A percentile compares a stretch with the other conserved stretches of the same genome.
Evolutionary conservation across 2,888 invertebrate genomes (phyloP).

Genomic region (Archaeoteleia sp.): DNA sequence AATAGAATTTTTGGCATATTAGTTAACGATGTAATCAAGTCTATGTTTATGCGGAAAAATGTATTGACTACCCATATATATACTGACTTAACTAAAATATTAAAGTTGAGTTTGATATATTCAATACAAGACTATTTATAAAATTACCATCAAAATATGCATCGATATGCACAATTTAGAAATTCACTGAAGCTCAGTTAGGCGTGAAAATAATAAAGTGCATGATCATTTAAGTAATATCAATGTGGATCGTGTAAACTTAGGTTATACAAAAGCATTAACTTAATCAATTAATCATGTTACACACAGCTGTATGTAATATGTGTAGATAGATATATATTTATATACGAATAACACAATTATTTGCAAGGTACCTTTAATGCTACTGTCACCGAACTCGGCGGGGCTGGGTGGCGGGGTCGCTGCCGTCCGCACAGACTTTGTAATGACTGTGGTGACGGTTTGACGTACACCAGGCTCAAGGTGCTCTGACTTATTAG

Average conservation of each 20-base stretch:
- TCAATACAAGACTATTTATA: no score
- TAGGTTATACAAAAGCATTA: conserved; percentile 73
- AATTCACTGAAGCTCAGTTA: conserved; percentile 60
- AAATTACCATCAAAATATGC: no score
- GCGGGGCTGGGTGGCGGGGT: conserved; percentile 75
- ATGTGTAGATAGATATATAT: conserved; percentile 58
- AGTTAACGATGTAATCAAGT: no score
- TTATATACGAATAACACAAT: conserved; percentile 71
- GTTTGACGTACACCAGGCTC: conserved; percentile 73
- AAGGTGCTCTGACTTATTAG: conserved; percentile 70
- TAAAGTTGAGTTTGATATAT: no score
- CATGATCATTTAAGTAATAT: conserved; percentile 62
- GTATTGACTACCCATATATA: no score
- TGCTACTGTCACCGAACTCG: conserved; percentile 74
- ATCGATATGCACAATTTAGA: no score
- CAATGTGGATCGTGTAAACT: conserved; percentile 62
- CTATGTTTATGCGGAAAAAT: no score
- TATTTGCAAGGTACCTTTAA: conserved; percentile 75
- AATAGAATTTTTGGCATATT: no score
- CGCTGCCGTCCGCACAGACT: conserved; percentile 74
- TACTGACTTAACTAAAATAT: no score
- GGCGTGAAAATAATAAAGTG: conserved; percentile 62
- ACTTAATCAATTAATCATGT: conserved; percentile 73
- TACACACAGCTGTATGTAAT: conserved; percentile 75
- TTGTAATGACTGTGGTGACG: conserved; percentile 74